Percentiles rank a stretch among this genome's conserved stretches.
phyloP scores from a whole-genome alignment of 2,797 vertebrate species.

The Phyllotis vaccarum region DNA sequence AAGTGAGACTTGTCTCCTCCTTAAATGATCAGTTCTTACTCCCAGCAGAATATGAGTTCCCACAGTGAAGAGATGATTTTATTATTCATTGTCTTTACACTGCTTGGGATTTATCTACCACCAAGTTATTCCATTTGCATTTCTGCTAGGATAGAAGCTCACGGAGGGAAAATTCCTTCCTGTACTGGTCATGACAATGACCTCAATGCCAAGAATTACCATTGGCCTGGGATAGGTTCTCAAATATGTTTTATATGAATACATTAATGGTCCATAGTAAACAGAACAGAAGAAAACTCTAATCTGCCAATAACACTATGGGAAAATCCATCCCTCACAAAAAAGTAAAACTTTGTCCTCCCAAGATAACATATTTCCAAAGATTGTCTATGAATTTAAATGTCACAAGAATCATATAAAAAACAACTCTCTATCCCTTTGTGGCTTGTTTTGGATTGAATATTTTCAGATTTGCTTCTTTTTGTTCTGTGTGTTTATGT shows the following conservation, averaged over 20 bases:
- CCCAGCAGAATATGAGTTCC: not conserved
- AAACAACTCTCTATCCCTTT: not conserved
- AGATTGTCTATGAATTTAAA: not conserved
- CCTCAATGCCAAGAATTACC: not conserved
- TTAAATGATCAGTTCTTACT: not conserved
- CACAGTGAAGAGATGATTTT: not conserved
- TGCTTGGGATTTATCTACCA: not conserved
- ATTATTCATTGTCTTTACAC: not conserved
- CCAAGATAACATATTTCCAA: slow-evolving; percentile 1
- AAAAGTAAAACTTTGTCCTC: not conserved
- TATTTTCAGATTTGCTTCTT: not conserved
- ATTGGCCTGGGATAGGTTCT: not conserved
- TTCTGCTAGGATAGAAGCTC: not conserved
- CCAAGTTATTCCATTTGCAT: not conserved
- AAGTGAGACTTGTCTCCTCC: not conserved
- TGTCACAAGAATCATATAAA: not conserved
- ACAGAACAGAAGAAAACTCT: not conserved
- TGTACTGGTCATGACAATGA: not conserved
- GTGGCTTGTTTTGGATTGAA: not conserved
- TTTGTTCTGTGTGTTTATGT: not conserved
- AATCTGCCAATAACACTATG: not conserved
- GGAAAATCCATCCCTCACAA: not conserved
- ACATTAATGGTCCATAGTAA: not conserved
- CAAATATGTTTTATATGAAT: slow-evolving; percentile 7
- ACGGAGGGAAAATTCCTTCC: not conserved